Percentiles rank a stretch among this genome's conserved stretches.
phyloP scores from a whole-genome alignment of 2,888 invertebrate species.

The Drosophila trichaetosa region DNA sequence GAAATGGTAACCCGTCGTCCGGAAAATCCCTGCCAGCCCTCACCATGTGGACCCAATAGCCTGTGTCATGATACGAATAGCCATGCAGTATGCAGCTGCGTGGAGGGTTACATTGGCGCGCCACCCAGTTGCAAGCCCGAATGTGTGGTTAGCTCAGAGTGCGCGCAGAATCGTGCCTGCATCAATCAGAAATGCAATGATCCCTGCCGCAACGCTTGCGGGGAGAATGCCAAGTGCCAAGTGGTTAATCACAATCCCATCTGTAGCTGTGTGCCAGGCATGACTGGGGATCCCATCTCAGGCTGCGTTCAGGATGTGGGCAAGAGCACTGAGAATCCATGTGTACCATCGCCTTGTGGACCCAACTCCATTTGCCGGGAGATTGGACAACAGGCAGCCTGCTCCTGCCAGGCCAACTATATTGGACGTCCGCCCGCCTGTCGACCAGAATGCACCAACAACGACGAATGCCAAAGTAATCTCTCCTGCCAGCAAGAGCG shows the following conservation, averaged over 20 bases:
- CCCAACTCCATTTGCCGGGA: conserved; percentile 93
- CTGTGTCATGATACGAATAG: conserved; percentile 88
- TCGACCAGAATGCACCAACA: conserved; percentile 92
- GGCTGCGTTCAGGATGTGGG: conserved; percentile 85
- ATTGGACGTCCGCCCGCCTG: conserved; percentile 94
- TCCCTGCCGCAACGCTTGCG: conserved; percentile 89
- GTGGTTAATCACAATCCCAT: conserved; percentile 89
- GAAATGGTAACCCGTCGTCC: conserved; percentile 80
- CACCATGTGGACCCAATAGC: conserved; percentile 89
- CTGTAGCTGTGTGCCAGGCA: conserved; percentile 88
- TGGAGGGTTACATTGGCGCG: conserved; percentile 87
- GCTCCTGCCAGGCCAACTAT: conserved; percentile 92
- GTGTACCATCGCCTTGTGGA: conserved; percentile 93
- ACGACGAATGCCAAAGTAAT: conserved; percentile 92
- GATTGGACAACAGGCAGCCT: conserved; percentile 93
- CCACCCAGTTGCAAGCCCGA: conserved; percentile 89
- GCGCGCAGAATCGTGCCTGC: conserved; percentile 88
- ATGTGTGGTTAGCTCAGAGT: conserved; percentile 89
- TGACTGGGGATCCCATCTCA: conserved; percentile 88
- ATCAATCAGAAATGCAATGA: conserved; percentile 88
- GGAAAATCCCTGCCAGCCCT: conserved; percentile 87
- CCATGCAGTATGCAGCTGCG: conserved; percentile 88
- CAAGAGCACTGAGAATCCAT: conserved; percentile 87
- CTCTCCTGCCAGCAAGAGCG: conserved; percentile 92
- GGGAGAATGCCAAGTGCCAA: conserved; percentile 88